Base-by-base conservation (phyloP, 2,113 vertebrate genomes). In the Struthidea cinerea region DNA sequence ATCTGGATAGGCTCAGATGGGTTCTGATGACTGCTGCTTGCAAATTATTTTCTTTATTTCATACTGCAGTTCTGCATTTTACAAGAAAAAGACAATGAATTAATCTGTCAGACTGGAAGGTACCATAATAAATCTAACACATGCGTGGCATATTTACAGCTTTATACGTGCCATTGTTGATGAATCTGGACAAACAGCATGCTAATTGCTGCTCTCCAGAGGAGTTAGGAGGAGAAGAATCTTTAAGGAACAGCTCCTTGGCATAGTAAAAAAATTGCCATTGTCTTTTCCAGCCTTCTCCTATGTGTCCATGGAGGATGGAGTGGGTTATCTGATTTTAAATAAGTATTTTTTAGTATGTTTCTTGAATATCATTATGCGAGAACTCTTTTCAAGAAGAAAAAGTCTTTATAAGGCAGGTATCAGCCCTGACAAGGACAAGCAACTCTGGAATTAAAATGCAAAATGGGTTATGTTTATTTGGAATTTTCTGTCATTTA, bases 401-500 rank as follows among this genome's bases (percentile, higher is more conserved):
- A 87, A 42, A 88, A 78, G 47, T 42, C 44, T 92, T 67, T 86
- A 26, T n/a, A 64, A 77, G 28, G 41, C 52, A 89, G 76, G 39
- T 81, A 81, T 64, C 57, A 60, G 41, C 30, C 33, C 69, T 89
- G 73, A 69, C 23, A 90, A 90, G 32, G n/a, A 68, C 60, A 84
- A 89, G 70, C 9, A 89, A 69, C 16, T 26, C 19, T 73, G 53
- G 44, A 92, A 97, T 95, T 89, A 95, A 95, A 93, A 95, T 81
- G 90, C 73, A 79, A 93, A 92, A 95, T 82, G 41, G 41, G 53
- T 96, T 93, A 90, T 76, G 77, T 90, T 94, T 90, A 93, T 96
- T 96, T 94, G 76, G 80, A 95, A 89, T 86, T 95, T 92, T 84
- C 68, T 89, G 44, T 90, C 86, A 79, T 96, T 94, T 94, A 93